These are phyloP conservation scores for Rhingia campestris DNA, from an alignment of 2,888 invertebrate genomes.

Conservation along the genomic window DNA sequence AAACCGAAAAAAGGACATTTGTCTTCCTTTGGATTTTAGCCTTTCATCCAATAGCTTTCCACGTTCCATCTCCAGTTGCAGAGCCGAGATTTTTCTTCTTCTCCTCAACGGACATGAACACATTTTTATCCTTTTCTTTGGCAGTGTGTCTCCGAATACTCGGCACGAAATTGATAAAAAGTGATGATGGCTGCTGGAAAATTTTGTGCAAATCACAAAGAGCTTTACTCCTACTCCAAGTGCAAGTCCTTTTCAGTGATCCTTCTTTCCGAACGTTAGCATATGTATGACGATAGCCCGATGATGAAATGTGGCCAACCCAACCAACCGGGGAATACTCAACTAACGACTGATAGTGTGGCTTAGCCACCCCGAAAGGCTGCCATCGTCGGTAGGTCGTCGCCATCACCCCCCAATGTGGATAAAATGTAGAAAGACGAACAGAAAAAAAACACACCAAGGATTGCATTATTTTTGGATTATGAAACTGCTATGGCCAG, in stretches of 20 bases:
- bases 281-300: constrained; percentile 69
- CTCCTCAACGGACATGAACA: constrained; percentile 12
- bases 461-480: constrained; percentile 73
- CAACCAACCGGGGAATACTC: constrained; percentile 29
- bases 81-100: constrained; percentile 54
- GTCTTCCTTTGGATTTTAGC: constrained; percentile 69
- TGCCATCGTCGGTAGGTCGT: constrained; percentile 38
- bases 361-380: constrained; percentile 26
- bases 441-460: constrained; percentile 8
- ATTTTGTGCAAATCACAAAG: constrained; percentile 72
- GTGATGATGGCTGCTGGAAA: constrained; percentile 73
- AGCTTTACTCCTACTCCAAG: constrained; percentile 55
- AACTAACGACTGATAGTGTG: constrained; percentile 58
- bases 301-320: constrained; percentile 70
- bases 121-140: constrained; percentile 9
- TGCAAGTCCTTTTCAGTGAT: constrained; percentile 15
- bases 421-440: background rate
- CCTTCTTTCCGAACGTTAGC: constrained; percentile 52
- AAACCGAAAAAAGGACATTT: constrained; percentile 70
- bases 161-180: constrained; percentile 70
- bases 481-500: constrained; percentile 46
- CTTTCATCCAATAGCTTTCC: constrained; percentile 61
- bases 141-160: constrained; percentile 7
- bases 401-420: background rate
- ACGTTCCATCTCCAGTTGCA: constrained; percentile 50